phyloP scores from a whole-genome alignment of 2,797 vertebrate species.

The Paguma larvata region DNA sequence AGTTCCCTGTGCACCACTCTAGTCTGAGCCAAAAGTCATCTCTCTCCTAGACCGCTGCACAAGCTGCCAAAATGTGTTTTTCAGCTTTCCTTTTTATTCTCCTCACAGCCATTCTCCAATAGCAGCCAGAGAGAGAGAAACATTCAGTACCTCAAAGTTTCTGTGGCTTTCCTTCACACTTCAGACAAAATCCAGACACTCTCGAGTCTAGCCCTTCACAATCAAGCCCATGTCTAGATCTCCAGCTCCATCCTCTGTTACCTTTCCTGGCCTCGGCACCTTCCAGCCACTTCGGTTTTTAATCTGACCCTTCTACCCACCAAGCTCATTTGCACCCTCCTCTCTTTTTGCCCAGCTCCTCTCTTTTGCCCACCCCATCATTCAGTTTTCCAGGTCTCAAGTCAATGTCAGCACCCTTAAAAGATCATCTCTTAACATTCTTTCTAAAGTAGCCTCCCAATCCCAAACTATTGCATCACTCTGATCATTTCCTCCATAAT shows the following conservation, averaged over 20 bases:
- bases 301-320: background rate
- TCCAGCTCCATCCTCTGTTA: background rate
- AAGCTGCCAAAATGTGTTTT: background rate
- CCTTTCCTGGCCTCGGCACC: background rate
- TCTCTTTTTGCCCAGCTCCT: background rate
- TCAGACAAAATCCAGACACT: background rate
- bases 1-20: background rate
- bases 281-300: background rate
- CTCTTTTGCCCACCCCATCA: background rate
- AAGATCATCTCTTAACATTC: background rate
- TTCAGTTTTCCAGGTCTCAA: background rate
- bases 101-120: background rate
- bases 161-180: background rate
- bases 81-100: background rate
- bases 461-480: background rate
- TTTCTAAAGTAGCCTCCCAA: background rate
- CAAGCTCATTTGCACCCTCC: background rate
- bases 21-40: background rate
- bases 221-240: background rate
- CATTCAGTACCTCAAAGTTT: background rate
- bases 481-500: background rate
- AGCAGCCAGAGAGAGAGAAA: background rate
- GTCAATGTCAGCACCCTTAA: background rate
- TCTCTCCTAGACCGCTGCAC: background rate
- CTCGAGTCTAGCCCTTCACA: background rate